These are phyloP conservation scores for Trachelus troglodyta DNA, from an alignment of 2,888 invertebrate genomes.

Conservation along the genomic window DNA sequence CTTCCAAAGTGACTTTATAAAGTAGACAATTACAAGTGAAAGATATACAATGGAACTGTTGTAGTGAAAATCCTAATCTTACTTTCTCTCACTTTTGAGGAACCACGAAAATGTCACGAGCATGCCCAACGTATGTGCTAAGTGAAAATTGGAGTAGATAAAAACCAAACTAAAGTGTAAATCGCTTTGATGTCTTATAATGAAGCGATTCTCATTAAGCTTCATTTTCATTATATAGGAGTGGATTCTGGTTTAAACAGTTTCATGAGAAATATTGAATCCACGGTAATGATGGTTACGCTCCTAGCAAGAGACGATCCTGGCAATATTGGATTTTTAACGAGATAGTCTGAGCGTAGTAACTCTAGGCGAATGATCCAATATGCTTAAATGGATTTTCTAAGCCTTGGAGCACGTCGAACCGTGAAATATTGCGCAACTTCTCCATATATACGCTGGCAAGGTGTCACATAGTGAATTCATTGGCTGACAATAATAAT, in stretches of 20 bases:
- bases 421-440: conserved; percentile 17
- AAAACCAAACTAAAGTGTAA: neutral
- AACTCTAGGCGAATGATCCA: conserved; percentile 40
- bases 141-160: neutral
- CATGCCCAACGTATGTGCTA: neutral
- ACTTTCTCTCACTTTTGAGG: neutral
- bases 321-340: conserved; percentile 39
- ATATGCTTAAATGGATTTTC: conserved; percentile 51
- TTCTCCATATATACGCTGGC: conserved; percentile 4
- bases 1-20: no score
- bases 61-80: no score
- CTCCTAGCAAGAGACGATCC: neutral
- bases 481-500: conserved; percentile 12
- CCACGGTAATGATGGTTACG: neutral
- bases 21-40: no score
- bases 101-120: neutral
- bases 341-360: conserved; percentile 12
- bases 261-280: neutral
- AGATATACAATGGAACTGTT: no score
- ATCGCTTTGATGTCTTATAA: neutral
- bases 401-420: conserved; percentile 27
- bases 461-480: conserved; percentile 16
- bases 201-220: neutral
- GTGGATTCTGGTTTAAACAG: neutral
- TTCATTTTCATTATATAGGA: neutral